Conservation (phyloP, 2,888 invertebrate genomes). For the Andrena bicolor region DNA sequence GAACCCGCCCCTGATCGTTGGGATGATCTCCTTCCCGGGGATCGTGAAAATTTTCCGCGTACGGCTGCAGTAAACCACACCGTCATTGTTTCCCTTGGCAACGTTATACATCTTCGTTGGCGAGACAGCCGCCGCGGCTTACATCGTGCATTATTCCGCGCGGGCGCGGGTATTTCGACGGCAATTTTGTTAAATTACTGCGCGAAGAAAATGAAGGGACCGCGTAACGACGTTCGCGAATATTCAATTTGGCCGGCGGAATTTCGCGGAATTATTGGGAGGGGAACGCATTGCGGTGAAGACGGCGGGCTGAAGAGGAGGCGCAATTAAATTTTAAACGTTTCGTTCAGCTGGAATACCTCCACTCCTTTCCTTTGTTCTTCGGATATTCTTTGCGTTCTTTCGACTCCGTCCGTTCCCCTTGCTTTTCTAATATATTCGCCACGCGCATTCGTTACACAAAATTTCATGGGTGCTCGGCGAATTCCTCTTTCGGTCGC, state of each 20-base stretch:
- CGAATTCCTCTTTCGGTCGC: too few relatives aligned
- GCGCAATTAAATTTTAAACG: background rate
- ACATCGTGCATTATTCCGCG: slow-evolving; percentile 33
- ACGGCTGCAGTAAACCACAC: slow-evolving; percentile 51
- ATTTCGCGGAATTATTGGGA: slow-evolving; percentile 16
- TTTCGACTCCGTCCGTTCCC: too few relatives aligned
- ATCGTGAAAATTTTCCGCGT: slow-evolving; percentile 53
- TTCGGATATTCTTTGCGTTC: too few relatives aligned
- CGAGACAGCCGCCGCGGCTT: slow-evolving; percentile 37
- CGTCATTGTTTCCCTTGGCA: slow-evolving; percentile 52
- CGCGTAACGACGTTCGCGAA: slow-evolving; percentile 17
- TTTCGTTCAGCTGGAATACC: background rate
- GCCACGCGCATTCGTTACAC: too few relatives aligned
- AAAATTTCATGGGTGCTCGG: too few relatives aligned
- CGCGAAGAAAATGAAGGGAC: slow-evolving; percentile 28
- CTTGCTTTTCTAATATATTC: too few relatives aligned
- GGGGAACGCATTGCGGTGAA: background rate
- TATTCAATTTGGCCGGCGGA: slow-evolving; percentile 26
- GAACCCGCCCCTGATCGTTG: slow-evolving; percentile 36
- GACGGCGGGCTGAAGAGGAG: background rate
- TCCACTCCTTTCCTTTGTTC: background rate
- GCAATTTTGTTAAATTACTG: slow-evolving; percentile 53
- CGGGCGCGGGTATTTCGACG: slow-evolving; percentile 46
- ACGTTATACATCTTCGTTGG: slow-evolving; percentile 58
- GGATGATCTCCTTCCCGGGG: slow-evolving; percentile 57